phyloP scores from a whole-genome alignment of 2,113 vertebrate genomes.

The Hydrochoerus hydrochaeris region DNA sequence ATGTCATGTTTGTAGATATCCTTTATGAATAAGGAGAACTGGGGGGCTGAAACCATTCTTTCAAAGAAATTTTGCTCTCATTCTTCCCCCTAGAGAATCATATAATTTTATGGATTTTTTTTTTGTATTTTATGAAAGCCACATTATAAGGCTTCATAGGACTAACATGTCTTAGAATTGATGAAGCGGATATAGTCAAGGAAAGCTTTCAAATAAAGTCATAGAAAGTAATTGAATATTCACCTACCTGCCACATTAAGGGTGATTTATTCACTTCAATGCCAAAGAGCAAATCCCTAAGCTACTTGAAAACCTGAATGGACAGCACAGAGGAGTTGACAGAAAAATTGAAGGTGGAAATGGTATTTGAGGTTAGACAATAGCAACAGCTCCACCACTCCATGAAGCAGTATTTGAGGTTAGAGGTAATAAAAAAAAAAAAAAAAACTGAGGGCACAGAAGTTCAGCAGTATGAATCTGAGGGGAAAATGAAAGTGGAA shows the following conservation, averaged over 20 bases:
- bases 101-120: slow-evolving; percentile 27
- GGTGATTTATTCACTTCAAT: not conserved
- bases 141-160: not conserved
- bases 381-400: too few relatives aligned
- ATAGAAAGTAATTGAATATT: not conserved
- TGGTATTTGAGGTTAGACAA: not conserved
- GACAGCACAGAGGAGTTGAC: not conserved
- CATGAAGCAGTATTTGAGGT: too few relatives aligned
- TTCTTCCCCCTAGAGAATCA: not conserved
- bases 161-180: slow-evolving; percentile 19
- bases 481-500: not conserved
- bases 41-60: slow-evolving; percentile 9
- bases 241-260: not conserved
- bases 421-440: not conserved
- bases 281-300: slow-evolving; percentile 23
- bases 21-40: slow-evolving; percentile 28
- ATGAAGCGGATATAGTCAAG: slow-evolving; percentile 44
- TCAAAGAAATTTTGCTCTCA: slow-evolving; percentile 50
- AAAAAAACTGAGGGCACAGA: not conserved
- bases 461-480: not conserved
- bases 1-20: not conserved
- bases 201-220: not conserved
- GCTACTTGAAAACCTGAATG: not conserved
- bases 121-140: slow-evolving; percentile 48
- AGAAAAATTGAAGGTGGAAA: not conserved